Evolutionary conservation across 2,888 invertebrate genomes (phyloP).

Genomic region (Ischnura elegans): DNA sequence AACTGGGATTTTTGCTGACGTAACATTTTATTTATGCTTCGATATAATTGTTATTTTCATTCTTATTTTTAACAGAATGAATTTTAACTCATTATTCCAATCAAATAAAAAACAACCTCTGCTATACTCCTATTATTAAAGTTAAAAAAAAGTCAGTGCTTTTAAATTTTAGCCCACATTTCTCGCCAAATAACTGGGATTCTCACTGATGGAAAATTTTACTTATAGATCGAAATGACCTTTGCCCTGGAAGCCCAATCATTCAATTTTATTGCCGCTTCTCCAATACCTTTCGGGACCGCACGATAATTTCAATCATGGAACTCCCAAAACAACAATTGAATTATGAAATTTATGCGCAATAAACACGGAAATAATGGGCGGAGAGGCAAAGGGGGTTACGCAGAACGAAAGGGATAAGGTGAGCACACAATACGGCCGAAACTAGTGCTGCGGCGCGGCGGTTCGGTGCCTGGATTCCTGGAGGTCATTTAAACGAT

Average conservation of each 20-base stretch:
- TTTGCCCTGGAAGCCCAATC: background rate
- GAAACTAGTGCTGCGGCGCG: background rate
- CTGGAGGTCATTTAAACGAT: slow-evolving; percentile 13
- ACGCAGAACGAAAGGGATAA: background rate
- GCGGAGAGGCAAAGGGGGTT: background rate
- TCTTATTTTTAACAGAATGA: too few relatives aligned
- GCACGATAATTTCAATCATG: background rate
- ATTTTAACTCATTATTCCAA: too few relatives aligned
- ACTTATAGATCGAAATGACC: background rate
- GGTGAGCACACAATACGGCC: background rate
- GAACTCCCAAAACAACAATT: background rate
- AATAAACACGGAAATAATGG: background rate
- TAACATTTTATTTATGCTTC: too few relatives aligned
- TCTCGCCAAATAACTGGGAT: too few relatives aligned
- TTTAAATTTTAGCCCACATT: too few relatives aligned
- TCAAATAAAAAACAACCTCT: too few relatives aligned
- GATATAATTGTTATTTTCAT: too few relatives aligned
- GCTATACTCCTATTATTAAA: too few relatives aligned
- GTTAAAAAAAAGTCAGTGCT: too few relatives aligned
- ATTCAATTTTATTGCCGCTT: background rate
- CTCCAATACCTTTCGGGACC: background rate
- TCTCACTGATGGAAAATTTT: background rate
- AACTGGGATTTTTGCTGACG: too few relatives aligned
- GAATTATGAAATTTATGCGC: background rate
- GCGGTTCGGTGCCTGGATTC: background rate